Evolutionary conservation across 2,888 invertebrate genomes (phyloP), one percentile per base, ranked within the genome.

Genomic region (Troides aeacus): DNA sequence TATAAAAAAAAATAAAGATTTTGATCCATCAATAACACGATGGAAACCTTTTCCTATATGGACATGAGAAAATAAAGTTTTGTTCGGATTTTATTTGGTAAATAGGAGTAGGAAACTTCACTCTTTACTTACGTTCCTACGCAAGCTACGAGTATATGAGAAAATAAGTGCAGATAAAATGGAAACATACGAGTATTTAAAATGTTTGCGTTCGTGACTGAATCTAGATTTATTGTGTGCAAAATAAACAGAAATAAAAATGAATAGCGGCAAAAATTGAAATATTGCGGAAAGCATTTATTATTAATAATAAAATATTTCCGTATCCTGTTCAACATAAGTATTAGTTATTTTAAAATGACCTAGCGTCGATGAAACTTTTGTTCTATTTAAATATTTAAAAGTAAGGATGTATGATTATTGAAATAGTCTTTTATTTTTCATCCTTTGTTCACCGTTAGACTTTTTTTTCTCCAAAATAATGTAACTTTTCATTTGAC

Each of bases 171-270:
- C 46, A 24, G 57, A n/a, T 57, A 46, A 62, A 67, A 67, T 67
- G 56, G 24, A 67, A 62, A 57, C 57, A 39, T 58, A 21, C 50
- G 57, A 23, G 58, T 58, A 62, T 68, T 68, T 62, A 62, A 68
- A 68, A 68, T 69, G 53, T 69, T 64, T 64, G 64, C 36, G 61
- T 61, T 61, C 69, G 64, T 69, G 69, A 60, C 64, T 69, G 64
- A 64, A 64, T n/a, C 64, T 60, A 56, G 64, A 64, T 69, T 56
- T 56, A 61, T 69, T 57, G 57, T 42, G 57, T n/a, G 42, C 42
- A 30, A 42, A 62, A 46, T 58, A 68, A 57, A 68, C 39, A 62
- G 57, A 62, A 62, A n/a, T 61, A 21, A 42, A 61, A 60, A 36
- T 66, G 46, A 60, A 30, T 58, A 15, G 17, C 12, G 8, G 5